These are phyloP conservation scores for Epinotia ramella DNA, from an alignment of 2,888 invertebrate species.

Conservation along the genomic window DNA sequence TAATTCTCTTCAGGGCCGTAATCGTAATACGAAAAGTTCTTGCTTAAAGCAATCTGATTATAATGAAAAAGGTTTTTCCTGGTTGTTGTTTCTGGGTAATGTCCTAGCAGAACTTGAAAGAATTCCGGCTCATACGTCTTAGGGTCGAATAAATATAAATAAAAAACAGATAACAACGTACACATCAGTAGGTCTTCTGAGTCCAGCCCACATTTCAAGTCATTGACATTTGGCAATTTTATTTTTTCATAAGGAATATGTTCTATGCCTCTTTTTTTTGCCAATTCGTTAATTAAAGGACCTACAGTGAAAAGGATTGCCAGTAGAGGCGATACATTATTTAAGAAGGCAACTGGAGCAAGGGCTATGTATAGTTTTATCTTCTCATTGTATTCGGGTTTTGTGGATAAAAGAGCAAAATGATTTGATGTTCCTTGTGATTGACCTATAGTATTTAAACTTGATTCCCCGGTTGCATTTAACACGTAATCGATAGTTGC, in stretches of 20 bases:
- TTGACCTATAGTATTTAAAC: conserved; percentile 87
- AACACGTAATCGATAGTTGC: conserved; percentile 77
- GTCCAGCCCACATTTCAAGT: conserved; percentile 48
- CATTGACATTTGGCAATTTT: conserved; percentile 15
- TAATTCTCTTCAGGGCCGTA: conserved; percentile 30
- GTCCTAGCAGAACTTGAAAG: conserved; percentile 48
- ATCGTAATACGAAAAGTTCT: conserved; percentile 49
- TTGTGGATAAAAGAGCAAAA: conserved; percentile 78
- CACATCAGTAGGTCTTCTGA: conserved; percentile 49
- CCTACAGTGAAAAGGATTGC: conserved; percentile 48
- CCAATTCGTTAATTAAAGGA: conserved; percentile 65
- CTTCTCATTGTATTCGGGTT: conserved; percentile 84
- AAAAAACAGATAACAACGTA: conserved; percentile 67
- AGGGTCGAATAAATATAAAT: conserved; percentile 66
- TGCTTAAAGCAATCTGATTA: conserved; percentile 50
- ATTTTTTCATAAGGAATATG: conserved; percentile 52
- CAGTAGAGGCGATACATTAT: conserved; percentile 59
- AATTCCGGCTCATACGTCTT: conserved; percentile 70
- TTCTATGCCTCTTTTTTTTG: conserved; percentile 61
- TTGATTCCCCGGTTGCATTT: conserved; percentile 71
- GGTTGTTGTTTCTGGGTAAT: conserved; percentile 55
- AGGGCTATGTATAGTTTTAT: conserved; percentile 79
- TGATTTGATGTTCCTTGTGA: conserved; percentile 86
- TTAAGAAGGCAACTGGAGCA: conserved; percentile 83
- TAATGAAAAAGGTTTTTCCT: conserved; percentile 56